Evolutionary conservation across 2,888 invertebrate genomes (phyloP).

Genomic region (Andrena praecox): DNA sequence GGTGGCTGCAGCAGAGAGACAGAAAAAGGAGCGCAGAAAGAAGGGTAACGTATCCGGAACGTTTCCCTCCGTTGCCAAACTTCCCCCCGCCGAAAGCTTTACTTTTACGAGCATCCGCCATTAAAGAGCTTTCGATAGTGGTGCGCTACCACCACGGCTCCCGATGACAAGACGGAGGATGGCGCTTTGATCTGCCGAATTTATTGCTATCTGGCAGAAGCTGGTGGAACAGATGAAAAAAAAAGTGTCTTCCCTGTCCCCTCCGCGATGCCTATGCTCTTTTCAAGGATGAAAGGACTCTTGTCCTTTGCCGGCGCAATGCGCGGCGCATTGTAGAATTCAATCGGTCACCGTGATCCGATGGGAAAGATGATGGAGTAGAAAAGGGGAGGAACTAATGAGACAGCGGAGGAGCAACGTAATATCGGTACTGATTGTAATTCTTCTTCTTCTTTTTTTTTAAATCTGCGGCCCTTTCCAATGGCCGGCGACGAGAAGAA

Average conservation of each 20-base stretch:
- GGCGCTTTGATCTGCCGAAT: conserved; percentile 63
- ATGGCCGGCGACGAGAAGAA: not conserved
- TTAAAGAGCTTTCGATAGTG: conserved; percentile 51
- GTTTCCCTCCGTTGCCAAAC: conserved; percentile 44
- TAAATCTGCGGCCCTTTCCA: not conserved
- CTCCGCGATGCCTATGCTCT: conserved; percentile 44
- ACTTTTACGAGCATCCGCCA: conserved; percentile 42
- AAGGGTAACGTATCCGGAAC: conserved; percentile 13
- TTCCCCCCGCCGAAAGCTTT: conserved; percentile 32
- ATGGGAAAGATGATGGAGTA: conserved; percentile 11
- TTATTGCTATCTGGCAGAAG: conserved; percentile 66
- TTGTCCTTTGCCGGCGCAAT: conserved; percentile 44
- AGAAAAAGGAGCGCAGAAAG: conserved; percentile 12
- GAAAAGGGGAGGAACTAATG: conserved; percentile 15
- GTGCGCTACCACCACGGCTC: conserved; percentile 19
- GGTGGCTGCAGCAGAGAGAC: not conserved
- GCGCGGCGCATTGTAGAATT: conserved; percentile 37
- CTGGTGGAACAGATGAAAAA: conserved; percentile 53
- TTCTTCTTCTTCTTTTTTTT: not conserved
- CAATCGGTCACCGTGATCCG: conserved; percentile 45
- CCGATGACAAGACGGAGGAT: conserved; percentile 47
- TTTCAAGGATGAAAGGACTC: conserved; percentile 66
- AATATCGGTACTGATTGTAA: conserved; percentile 8
- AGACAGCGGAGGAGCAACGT: not conserved
- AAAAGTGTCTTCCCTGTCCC: conserved; percentile 33